phyloP scores from a whole-genome alignment of 2,888 invertebrate genomes.

The Macrophya alboannulata region DNA sequence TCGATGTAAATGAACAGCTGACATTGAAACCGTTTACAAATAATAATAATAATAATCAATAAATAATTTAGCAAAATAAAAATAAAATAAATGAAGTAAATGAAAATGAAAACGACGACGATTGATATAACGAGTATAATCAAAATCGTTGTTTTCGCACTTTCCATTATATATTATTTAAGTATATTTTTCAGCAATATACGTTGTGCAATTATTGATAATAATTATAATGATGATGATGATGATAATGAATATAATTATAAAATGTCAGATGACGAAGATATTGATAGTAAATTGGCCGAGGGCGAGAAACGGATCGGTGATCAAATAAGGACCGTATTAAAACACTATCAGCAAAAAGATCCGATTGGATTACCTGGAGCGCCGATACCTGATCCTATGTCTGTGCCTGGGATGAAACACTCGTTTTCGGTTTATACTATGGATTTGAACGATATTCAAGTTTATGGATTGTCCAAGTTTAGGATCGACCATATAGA shows the following conservation, averaged over 20 bases:
- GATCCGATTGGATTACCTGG: constrained; percentile 92
- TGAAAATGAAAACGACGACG: no score
- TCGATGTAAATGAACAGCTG: no score
- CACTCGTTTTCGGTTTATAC: constrained; percentile 87
- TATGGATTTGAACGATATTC: constrained; percentile 87
- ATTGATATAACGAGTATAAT: no score
- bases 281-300: constrained; percentile 68
- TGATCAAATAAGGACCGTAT: constrained; percentile 85
- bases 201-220: not conserved
- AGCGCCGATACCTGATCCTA: constrained; percentile 90
- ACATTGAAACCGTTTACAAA: no score
- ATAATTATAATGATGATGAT: not conserved
- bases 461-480: constrained; percentile 89
- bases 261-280: not conserved
- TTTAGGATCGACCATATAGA: constrained; percentile 88
- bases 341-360: constrained; percentile 91
- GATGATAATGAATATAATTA: no score
- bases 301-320: constrained; percentile 86
- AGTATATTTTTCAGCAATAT: no score
- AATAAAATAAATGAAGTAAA: no score
- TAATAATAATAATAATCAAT: no score
- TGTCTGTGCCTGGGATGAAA: constrained; percentile 89
- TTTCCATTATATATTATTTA: no score
- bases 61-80: no score
- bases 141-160: no score